Evolutionary conservation across 2,888 invertebrate genomes (phyloP).

Genomic region (Deilephila elpenor): DNA sequence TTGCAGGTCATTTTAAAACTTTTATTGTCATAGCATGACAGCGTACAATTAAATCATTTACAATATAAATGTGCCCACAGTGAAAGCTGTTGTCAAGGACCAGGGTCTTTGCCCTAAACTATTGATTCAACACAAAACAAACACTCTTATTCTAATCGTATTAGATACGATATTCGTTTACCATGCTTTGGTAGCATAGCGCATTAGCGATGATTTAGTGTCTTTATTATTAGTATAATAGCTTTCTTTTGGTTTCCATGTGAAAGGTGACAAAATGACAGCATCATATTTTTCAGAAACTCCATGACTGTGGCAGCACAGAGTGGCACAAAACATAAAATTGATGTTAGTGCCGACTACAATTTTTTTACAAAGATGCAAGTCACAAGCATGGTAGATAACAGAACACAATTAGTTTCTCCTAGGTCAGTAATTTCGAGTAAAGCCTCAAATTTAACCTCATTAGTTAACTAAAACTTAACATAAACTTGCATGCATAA

Average conservation of each 20-base stretch:
- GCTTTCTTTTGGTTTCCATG: constrained; percentile 47
- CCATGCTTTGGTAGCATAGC: constrained; percentile 35
- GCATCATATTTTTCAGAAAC: neutral
- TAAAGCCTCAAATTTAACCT: no score
- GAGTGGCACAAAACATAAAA: neutral
- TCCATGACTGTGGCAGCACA: neutral
- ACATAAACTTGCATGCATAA: no score
- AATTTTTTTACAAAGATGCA: no score
- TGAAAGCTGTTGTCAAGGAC: constrained; percentile 55
- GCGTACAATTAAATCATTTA: neutral
- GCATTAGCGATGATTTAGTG: constrained; percentile 53
- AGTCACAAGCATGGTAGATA: no score
- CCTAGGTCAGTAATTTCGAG: no score
- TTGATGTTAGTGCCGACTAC: neutral
- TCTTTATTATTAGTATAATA: constrained; percentile 40
- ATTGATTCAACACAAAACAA: constrained; percentile 34
- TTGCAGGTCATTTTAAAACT: neutral
- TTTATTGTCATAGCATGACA: constrained; percentile 6
- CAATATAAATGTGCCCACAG: constrained; percentile 45
- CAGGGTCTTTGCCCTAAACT: constrained; percentile 52
- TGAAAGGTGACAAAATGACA: constrained; percentile 12
- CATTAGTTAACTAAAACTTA: no score
- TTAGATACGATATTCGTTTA: neutral
- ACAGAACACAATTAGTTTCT: no score
- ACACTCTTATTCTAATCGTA: neutral